Percentiles rank a stretch among this genome's conserved stretches.
Evolutionary conservation across 2,113 vertebrate species (phyloP).

Genomic region (Bubo bubo): DNA sequence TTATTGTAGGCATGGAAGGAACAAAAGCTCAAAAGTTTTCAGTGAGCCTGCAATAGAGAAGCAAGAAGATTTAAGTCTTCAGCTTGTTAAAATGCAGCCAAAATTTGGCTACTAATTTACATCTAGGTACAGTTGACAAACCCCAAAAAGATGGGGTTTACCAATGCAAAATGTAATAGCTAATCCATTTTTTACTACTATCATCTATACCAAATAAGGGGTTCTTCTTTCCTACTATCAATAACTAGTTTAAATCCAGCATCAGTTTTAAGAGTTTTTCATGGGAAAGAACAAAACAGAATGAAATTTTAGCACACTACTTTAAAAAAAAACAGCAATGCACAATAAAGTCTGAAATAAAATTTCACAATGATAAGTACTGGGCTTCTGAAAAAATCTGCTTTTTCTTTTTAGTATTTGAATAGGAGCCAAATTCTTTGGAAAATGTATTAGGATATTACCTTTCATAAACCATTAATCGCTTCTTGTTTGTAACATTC

Average conservation of each 20-base stretch:
- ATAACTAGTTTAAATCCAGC: not conserved
- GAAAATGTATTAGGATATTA: not conserved
- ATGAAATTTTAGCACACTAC: not conserved
- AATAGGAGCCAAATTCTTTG: not conserved
- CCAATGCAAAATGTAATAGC: not conserved
- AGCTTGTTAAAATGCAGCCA: not conserved
- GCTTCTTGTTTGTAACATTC: not conserved
- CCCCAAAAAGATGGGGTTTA: not conserved
- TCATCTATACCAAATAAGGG: not conserved
- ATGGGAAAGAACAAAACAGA: not conserved
- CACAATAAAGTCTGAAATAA: not conserved
- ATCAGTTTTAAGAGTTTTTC: not conserved
- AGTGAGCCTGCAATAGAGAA: not conserved
- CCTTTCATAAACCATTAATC: not conserved
- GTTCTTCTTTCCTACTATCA: not conserved
- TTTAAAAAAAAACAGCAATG: not conserved
- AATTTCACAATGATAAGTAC: not conserved
- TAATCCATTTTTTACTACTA: not conserved
- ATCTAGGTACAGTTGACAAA: not conserved
- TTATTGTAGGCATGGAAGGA: not conserved
- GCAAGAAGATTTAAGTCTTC: not conserved
- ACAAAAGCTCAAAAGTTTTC: not conserved
- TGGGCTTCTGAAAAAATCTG: not conserved
- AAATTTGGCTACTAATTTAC: not conserved
- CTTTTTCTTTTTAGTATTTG: not conserved